phyloP scores from a whole-genome alignment of 2,888 invertebrate species.

The Drosophila monieri region DNA sequence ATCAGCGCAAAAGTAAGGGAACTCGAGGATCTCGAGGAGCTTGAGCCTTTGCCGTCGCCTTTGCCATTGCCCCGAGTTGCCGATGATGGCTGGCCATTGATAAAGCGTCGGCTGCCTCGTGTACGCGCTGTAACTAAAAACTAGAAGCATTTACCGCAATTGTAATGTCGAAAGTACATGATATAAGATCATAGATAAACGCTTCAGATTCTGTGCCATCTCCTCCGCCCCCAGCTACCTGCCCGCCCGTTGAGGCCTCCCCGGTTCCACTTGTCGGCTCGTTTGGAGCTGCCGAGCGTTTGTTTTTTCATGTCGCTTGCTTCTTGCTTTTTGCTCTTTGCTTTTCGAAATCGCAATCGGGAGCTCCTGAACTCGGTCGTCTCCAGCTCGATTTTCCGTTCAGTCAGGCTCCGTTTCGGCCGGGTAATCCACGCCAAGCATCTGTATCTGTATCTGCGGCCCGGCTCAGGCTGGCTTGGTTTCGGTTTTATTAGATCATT shows the following conservation, averaged over 20 bases:
- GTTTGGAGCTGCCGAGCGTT: slow-evolving; percentile 68
- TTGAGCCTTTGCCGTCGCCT: slow-evolving; percentile 24
- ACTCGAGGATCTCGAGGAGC: slow-evolving; percentile 26
- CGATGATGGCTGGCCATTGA: slow-evolving; percentile 78
- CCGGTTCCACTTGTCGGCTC: slow-evolving; percentile 70
- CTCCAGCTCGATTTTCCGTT: slow-evolving; percentile 20
- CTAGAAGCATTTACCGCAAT: slow-evolving; percentile 84
- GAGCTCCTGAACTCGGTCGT: slow-evolving; percentile 59
- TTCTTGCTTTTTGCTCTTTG: slow-evolving; percentile 4
- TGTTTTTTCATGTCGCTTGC: slow-evolving; percentile 68
- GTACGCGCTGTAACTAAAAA: slow-evolving; percentile 83
- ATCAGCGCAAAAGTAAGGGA: not conserved
- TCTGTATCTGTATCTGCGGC: slow-evolving; percentile 54
- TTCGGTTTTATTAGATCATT: slow-evolving; percentile 83
- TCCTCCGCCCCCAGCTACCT: slow-evolving; percentile 24
- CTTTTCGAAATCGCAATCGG: slow-evolving; percentile 53
- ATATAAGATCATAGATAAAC: slow-evolving; percentile 84
- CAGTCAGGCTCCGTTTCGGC: slow-evolving; percentile 23
- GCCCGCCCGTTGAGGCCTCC: slow-evolving; percentile 5
- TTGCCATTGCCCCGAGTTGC: slow-evolving; percentile 24
- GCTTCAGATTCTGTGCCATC: slow-evolving; percentile 76
- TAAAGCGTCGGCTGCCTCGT: slow-evolving; percentile 75
- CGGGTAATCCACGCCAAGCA: slow-evolving; percentile 71
- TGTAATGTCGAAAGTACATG: slow-evolving; percentile 84
- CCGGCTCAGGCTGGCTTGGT: slow-evolving; percentile 60